Evolutionary conservation across 1,140 invertebrate species (phyloP).

Genomic region (Euborellia annulipes): DNA sequence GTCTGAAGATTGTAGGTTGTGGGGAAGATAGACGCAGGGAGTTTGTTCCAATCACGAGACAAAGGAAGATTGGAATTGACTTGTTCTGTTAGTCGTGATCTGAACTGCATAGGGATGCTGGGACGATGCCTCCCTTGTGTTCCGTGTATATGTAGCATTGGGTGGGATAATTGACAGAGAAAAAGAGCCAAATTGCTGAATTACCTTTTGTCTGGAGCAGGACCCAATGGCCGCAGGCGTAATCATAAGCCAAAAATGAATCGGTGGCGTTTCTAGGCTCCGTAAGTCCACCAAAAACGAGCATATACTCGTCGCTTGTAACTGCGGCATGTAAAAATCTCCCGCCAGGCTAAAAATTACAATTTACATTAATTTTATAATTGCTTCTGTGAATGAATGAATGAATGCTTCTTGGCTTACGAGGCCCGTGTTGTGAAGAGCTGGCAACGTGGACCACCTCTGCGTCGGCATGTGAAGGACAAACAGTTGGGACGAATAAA

Average conservation of each 20-base stretch:
- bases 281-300: conserved; percentile 70
- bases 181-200: not conserved
- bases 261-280: conserved; percentile 51
- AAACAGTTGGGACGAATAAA: conserved; percentile 55
- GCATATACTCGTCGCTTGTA: conserved; percentile 74
- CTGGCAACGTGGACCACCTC: conserved; percentile 60
- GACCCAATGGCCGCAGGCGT: conserved; percentile 81
- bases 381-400: conserved; percentile 15
- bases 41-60: too few species aligned
- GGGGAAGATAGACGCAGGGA: too few species aligned
- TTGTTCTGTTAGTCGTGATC: too few species aligned
- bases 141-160: too few species aligned
- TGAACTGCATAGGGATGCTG: too few species aligned
- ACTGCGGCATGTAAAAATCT: conserved; percentile 81
- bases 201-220: conserved; percentile 40
- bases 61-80: too few species aligned
- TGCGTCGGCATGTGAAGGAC: conserved; percentile 57
- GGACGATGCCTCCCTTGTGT: too few species aligned
- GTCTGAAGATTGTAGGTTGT: too few species aligned
- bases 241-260: conserved; percentile 69
- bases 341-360: conserved; percentile 40
- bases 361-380: conserved; percentile 14
- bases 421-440: conserved; percentile 26
- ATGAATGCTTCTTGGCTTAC: conserved; percentile 14
- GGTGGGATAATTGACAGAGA: not conserved